These are phyloP conservation scores for Nerophis lumbriciformis DNA, from an alignment of 2,113 vertebrate genomes.

Conservation along the genomic window DNA sequence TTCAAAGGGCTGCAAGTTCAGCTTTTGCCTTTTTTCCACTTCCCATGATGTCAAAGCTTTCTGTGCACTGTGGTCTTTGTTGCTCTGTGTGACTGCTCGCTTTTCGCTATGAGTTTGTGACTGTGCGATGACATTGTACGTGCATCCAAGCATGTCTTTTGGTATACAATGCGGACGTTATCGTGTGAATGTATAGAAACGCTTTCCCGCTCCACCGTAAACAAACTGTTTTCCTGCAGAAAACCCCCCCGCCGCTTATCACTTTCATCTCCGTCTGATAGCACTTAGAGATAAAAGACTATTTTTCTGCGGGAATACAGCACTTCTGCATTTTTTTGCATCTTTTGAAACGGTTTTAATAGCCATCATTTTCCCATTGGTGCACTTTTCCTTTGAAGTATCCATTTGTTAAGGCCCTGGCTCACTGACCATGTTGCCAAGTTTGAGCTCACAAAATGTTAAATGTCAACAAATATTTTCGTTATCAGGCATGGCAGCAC, in stretches of 20 bases:
- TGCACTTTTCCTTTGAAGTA: slow-evolving; percentile 22
- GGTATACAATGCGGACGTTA: slow-evolving; percentile 52
- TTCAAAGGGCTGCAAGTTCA: slow-evolving; percentile 61
- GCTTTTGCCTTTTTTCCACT: slow-evolving; percentile 57
- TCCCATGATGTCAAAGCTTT: slow-evolving; percentile 58
- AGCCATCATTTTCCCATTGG: slow-evolving; percentile 16
- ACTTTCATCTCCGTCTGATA: slow-evolving; percentile 17
- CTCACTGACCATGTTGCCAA: slow-evolving; percentile 30
- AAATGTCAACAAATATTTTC: slow-evolving; percentile 37
- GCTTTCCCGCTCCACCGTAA: slow-evolving; percentile 51
- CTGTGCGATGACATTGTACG: slow-evolving; percentile 55
- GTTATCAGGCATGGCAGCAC: slow-evolving; percentile 21
- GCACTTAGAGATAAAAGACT: slow-evolving; percentile 15
- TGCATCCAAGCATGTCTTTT: slow-evolving; percentile 66
- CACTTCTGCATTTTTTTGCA: slow-evolving; percentile 21
- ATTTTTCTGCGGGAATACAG: slow-evolving; percentile 8
- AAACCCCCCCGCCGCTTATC: slow-evolving; percentile 10
- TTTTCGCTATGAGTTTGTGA: slow-evolving; percentile 45
- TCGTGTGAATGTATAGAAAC: slow-evolving; percentile 57
- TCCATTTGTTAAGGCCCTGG: slow-evolving; percentile 7
- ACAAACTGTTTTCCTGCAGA: slow-evolving; percentile 33
- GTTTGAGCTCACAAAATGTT: slow-evolving; percentile 33
- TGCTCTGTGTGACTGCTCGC: slow-evolving; percentile 33
- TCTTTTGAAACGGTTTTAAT: slow-evolving; percentile 24
- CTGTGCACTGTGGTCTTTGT: slow-evolving; percentile 43